Conservation (phyloP, 2,888 invertebrate species). For the Creontiades dilutus region DNA sequence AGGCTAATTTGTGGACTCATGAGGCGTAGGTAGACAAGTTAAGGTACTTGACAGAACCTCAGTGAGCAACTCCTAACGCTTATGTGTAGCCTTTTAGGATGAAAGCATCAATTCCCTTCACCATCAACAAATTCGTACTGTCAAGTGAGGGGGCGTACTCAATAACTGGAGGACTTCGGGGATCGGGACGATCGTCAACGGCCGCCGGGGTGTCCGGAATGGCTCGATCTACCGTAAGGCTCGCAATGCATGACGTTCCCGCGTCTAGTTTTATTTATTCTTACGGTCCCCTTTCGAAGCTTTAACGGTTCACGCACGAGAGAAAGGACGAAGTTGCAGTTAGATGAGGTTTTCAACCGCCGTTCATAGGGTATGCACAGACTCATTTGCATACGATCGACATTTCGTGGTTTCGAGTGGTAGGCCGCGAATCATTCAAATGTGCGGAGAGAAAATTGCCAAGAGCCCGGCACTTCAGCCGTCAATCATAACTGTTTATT, state of each 20-base stretch:
- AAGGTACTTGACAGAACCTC: too few species aligned
- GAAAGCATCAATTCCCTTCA: too few species aligned
- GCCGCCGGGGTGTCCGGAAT: background rate
- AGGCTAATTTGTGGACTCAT: too few species aligned
- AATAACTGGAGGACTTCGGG: too few species aligned
- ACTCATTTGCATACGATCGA: background rate
- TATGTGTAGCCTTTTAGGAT: too few species aligned
- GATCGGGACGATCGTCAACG: background rate
- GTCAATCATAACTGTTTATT: too few species aligned
- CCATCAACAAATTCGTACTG: too few species aligned
- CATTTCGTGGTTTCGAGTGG: background rate
- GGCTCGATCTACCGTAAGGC: constrained; percentile 8
- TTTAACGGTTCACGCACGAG: constrained; percentile 41
- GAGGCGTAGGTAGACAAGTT: too few species aligned
- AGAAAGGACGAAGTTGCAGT: constrained; percentile 45
- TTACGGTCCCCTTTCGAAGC: constrained; percentile 48
- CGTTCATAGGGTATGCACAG: background rate
- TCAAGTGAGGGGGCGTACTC: too few species aligned
- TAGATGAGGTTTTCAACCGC: background rate
- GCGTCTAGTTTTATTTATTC: constrained; percentile 44
- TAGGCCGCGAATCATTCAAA: background rate
- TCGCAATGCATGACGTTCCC: constrained; percentile 34
- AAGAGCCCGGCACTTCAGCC: too few species aligned
- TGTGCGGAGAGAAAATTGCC: too few species aligned
- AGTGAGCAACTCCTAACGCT: too few species aligned